These are phyloP conservation scores for Phenganax marumi DNA, from an alignment of 92 coral and sea anemone species.

Conservation along the genomic window DNA sequence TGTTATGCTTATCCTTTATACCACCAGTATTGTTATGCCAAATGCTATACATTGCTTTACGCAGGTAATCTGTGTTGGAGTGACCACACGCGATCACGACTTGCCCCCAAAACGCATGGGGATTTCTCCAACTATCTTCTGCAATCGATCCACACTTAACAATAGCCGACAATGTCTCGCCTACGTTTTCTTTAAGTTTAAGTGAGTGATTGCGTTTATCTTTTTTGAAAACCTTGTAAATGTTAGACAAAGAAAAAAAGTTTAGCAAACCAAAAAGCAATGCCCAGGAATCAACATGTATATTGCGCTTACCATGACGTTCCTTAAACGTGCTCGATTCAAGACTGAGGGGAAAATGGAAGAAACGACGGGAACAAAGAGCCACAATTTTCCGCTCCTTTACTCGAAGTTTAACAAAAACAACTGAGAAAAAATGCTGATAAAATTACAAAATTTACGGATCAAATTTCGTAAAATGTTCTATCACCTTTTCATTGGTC, in stretches of 20 bases:
- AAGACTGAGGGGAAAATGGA: too few species aligned
- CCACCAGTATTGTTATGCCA: neutral
- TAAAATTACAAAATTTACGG: too few species aligned
- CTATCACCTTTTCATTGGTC: too few species aligned
- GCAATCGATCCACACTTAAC: neutral
- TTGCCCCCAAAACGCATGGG: neutral
- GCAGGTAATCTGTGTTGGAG: neutral
- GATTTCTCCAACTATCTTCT: neutral
- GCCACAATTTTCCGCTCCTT: too few species aligned
- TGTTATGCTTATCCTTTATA: neutral
- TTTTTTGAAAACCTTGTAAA: neutral
- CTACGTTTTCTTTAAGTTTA: neutral
- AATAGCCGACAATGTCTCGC: neutral
- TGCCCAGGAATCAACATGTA: conserved; percentile 20
- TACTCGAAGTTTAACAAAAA: too few species aligned
- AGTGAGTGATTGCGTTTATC: neutral
- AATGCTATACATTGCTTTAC: neutral
- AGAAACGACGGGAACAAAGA: too few species aligned
- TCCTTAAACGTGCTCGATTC: too few species aligned
- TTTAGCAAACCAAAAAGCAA: neutral
- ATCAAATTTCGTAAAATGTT: too few species aligned
- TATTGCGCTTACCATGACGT: too few species aligned
- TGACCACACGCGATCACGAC: neutral
- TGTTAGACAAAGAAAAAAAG: too few species aligned
- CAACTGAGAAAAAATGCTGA: too few species aligned